Base-by-base conservation (phyloP, 2,113 vertebrate species). In the Eublepharis macularius region DNA sequence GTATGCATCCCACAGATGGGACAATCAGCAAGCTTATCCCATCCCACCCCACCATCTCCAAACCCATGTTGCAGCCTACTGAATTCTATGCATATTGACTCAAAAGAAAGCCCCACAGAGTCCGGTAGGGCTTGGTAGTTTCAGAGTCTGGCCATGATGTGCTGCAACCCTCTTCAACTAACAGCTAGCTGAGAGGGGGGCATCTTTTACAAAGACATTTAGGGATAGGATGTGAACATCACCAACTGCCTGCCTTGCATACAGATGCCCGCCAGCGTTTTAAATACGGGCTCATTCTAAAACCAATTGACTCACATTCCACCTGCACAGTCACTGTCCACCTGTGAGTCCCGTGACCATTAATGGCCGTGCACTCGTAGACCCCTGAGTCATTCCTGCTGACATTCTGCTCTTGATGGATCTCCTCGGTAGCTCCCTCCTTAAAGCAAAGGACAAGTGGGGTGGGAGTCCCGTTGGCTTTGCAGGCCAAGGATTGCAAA, bases 321-420 rank as follows among this genome's bases (percentile, higher is more conserved):
- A 95, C 94, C 2, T 82, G 87, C 36, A 95, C 89, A 1, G 92
- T 94, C 86, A 95, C 16, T 0, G 0, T 76, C 81, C 79, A 82
- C 2, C 43, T 11, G 8, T 84, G 85, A 0, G 81, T 85, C n/a
- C 95, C 95, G 0, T 94, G 88, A 0, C 6, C 2, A 32, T 95
- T 96, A 77, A 80, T 91, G 81, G 95, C 95, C 79, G 92, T 85
- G 65, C 94, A 95, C 36, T 4, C 83, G 26, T 94, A 95, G 70
- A 66, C 89, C 29, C 94, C 94, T 0, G 94, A 92, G 43, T 94
- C 94, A 16, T 93, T 91, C 65, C 94, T 83, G 82, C 93, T 93
- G 73, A 94, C 92, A 0, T 87, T 87, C 54, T 57, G 16, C 21
- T 91, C 36, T 0, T 60, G 24, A 3, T 91, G 91, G 32, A 54